Evolutionary conservation across 2,888 invertebrate genomes (phyloP), one percentile per base, ranked within the genome.

Genomic region (Cosmia trapezina): DNA sequence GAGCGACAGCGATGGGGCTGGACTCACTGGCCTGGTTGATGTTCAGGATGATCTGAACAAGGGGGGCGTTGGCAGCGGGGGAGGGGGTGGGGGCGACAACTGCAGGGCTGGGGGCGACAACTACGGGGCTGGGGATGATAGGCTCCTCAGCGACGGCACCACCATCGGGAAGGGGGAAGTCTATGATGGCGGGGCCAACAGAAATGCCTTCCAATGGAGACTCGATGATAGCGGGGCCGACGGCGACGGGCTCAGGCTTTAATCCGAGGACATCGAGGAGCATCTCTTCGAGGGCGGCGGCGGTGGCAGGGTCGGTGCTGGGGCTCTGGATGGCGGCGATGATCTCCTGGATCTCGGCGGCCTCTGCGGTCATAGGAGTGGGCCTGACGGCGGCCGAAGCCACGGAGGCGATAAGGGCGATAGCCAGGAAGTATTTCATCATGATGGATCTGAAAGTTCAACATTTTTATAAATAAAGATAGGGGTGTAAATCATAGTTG

Each of bases 391-490:
- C 86, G 78, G 91, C 92, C 17, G 54, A 28, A 54, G 28, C 54
- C 54, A 54, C 54, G 28, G 73, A 77, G 49, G 83, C 66, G 53
- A 81, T 63, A 33, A 76, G 72, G 54, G 92, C 91, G 85, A 94
- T 85, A 64, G 91, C 91, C 51, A 92, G 60, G 84, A 94, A 86
- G 91, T 87, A 93, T 91, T 94, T 94, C 94, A 94, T 94, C 60
- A 86, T 91, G 83, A 75, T 85, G 84, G 63, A 83, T 83, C 89
- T 91, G 87, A 11, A 83, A 83, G 8, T 53, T 41, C 4, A 71
- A 41, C 5, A 2, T 56, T 49, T 53, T 11, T 37, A 51, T 41
- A 47, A 78, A 53, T 53, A 37, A 28, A n/a, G 12, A 60, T 53
- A n/a, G n/a, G n/a, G n/a, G n/a, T n/a, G n/a, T n/a, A n/a, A n/a